Evolutionary conservation across 2,113 vertebrate genomes (phyloP).

Genomic region (Nannospalax galili): DNA sequence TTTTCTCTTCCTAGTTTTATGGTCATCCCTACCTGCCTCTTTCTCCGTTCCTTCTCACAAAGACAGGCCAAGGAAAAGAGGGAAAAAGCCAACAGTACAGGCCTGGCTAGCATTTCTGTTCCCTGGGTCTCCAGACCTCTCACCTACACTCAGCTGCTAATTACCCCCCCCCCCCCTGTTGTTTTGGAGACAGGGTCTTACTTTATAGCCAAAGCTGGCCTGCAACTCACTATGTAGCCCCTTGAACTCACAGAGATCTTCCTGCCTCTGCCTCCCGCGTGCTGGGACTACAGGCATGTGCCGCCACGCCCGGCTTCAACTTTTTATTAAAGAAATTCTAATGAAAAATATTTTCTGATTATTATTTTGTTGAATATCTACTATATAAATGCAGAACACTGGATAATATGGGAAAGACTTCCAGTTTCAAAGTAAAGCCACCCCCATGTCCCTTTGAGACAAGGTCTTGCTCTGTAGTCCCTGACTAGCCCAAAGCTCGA

Average conservation of each 20-base stretch:
- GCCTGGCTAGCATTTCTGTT: neutral
- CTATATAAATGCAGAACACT: neutral
- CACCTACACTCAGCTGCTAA: neutral
- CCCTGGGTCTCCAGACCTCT: neutral
- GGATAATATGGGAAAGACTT: neutral
- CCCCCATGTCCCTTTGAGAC: neutral
- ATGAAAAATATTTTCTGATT: too few relatives aligned
- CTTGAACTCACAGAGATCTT: too few relatives aligned
- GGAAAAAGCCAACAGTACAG: accelerated
- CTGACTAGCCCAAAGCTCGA: neutral
- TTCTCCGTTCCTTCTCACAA: neutral
- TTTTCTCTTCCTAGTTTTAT: too few relatives aligned
- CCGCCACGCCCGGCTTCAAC: too few relatives aligned
- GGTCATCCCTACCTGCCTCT: accelerated
- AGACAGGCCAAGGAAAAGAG: neutral
- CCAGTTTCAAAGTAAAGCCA: neutral
- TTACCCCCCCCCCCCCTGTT: too few relatives aligned
- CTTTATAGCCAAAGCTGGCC: too few relatives aligned
- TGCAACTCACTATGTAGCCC: too few relatives aligned
- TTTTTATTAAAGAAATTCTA: too few relatives aligned
- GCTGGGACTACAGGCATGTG: too few relatives aligned
- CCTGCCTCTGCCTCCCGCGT: too few relatives aligned
- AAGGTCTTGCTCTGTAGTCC: neutral
- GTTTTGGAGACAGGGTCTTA: too few relatives aligned
- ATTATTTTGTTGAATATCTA: neutral